Conservation (phyloP, 2,888 invertebrate genomes). For the Drosophila stalkeri region DNA sequence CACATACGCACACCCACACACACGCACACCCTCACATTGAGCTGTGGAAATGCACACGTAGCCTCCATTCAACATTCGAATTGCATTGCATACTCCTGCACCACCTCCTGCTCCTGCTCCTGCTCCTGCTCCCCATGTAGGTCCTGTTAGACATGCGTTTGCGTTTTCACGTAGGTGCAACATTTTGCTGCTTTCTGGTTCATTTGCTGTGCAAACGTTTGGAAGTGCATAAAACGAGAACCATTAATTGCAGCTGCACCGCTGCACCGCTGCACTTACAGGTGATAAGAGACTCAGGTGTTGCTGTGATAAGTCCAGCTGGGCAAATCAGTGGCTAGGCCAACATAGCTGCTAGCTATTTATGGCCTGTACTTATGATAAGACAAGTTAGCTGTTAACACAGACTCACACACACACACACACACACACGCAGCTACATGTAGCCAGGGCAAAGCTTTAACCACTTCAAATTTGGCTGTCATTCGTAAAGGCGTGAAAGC, state of each 20-base stretch:
- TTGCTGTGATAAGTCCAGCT: slow-evolving; percentile 48
- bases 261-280: slow-evolving; percentile 14
- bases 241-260: slow-evolving; percentile 67
- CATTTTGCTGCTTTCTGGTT: slow-evolving; percentile 74
- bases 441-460: slow-evolving; percentile 3
- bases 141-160: slow-evolving; percentile 9
- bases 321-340: slow-evolving; percentile 46
- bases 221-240: slow-evolving; percentile 71
- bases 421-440: background rate
- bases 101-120: background rate
- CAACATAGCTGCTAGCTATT: background rate
- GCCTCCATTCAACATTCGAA: slow-evolving; percentile 12
- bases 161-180: slow-evolving; percentile 54
- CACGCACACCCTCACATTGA: background rate
- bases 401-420: background rate
- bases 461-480: slow-evolving; percentile 42
- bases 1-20: background rate
- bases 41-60: slow-evolving; percentile 33
- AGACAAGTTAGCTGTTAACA: slow-evolving; percentile 59
- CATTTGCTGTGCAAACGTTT: slow-evolving; percentile 74
- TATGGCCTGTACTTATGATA: slow-evolving; percentile 42
- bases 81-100: background rate
- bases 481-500: slow-evolving; percentile 72
- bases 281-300: slow-evolving; percentile 13
- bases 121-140: background rate